A percentile compares a stretch with the other conserved stretches of the same genome.
phyloP scores from a whole-genome alignment of 35 echinoderm and acorn worm genomes.

The Lytechinus variegatus region DNA sequence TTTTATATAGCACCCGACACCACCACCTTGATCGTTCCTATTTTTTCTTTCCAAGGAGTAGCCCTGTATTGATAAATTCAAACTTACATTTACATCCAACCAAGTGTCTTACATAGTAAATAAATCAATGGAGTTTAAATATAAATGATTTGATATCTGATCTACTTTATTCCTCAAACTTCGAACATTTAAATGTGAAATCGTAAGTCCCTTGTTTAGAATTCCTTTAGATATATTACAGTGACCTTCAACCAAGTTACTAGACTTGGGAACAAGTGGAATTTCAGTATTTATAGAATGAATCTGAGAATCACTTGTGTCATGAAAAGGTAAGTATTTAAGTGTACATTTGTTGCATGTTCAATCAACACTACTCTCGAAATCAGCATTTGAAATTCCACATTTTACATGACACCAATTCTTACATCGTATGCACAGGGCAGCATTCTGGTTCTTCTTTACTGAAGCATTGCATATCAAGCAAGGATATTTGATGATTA shows the following conservation, averaged over 20 bases:
- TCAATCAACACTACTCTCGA: neutral
- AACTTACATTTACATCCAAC: neutral
- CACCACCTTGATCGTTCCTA: neutral
- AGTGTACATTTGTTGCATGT: conserved; percentile 37
- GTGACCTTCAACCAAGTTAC: neutral
- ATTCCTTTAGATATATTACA: neutral
- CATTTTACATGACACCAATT: neutral
- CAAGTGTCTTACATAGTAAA: neutral
- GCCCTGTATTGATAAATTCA: neutral
- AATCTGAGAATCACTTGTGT: neutral
- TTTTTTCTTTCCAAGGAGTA: neutral
- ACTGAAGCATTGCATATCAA: conserved; percentile 27
- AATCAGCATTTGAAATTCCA: neutral
- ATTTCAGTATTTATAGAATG: neutral
- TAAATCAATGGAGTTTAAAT: neutral
- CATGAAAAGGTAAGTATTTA: neutral
- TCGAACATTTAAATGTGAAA: neutral
- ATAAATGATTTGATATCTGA: neutral
- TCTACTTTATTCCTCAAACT: neutral
- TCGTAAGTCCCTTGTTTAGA: neutral
- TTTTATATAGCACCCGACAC: neutral
- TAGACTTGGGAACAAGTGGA: neutral
- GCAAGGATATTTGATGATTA: conserved; percentile 33
- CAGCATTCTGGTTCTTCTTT: conserved; percentile 16
- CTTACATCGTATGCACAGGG: conserved; percentile 22